phyloP scores from a whole-genome alignment of 2,888 invertebrate species.

The Sinhomidia bicolor region DNA sequence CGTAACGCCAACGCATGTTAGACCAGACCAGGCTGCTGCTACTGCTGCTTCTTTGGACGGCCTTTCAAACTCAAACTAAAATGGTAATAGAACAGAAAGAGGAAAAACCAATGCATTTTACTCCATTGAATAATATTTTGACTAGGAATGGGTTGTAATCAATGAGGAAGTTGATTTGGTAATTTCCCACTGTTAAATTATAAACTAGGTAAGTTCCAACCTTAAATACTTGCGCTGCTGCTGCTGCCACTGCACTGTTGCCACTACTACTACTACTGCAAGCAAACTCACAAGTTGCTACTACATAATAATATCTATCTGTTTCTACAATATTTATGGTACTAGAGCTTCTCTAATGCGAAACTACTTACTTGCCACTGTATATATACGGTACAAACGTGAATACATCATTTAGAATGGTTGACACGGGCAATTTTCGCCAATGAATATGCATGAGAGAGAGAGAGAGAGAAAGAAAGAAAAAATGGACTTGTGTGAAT shows the following conservation, averaged over 20 bases:
- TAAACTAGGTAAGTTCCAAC: conserved; percentile 62
- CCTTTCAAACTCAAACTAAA: conserved; percentile 9
- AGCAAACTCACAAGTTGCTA: too few species aligned
- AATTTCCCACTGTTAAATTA: conserved; percentile 71
- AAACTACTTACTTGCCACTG: neutral
- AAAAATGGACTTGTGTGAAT: conserved; percentile 25
- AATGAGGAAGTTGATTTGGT: conserved; percentile 72
- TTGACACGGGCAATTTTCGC: conserved; percentile 72
- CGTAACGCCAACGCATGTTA: neutral
- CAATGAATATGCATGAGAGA: conserved; percentile 69
- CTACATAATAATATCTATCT: neutral
- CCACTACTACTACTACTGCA: too few species aligned
- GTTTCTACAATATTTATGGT: neutral
- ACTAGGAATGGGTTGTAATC: conserved; percentile 70
- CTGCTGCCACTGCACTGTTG: too few species aligned
- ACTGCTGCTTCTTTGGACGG: neutral
- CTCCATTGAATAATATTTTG: conserved; percentile 70
- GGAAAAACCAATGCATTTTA: conserved; percentile 3
- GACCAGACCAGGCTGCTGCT: too few species aligned
- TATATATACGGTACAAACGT: neutral
- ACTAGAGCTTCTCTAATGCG: too few species aligned
- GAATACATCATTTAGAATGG: conserved; percentile 53
- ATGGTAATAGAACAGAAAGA: too few species aligned
- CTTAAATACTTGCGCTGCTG: conserved; percentile 33
- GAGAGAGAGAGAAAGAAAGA: too few species aligned